Evolutionary conservation across 2,888 invertebrate species (phyloP), one percentile per base, ranked within the genome.

Genomic region (Ichneumoninae sp.): DNA sequence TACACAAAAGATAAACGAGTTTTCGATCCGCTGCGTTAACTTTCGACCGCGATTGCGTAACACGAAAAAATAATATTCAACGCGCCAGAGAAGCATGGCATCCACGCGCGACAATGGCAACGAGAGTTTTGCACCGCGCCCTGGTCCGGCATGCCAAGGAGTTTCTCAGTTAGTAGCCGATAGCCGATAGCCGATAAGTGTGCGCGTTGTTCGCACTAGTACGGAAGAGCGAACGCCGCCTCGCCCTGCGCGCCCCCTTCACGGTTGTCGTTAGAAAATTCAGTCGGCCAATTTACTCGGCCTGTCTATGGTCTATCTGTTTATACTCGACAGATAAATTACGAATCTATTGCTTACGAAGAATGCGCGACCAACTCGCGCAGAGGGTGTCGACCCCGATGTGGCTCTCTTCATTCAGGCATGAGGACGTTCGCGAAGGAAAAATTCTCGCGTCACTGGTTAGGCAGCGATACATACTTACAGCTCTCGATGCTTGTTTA

Each of bases 301-400:
- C 52, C 30, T 77, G 10, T 68, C 36, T n/a, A 6, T 16, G 13
- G 33, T 54, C 52, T 7, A 19, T 19, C 62, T n/a, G 62, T 16
- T 62, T 33, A 33, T 7, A 62, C n/a, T 1, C 30, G 30, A 40
- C 60, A 5, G 16, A 33, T n/a, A 62, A 62, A 30, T 30, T 33
- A 16, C 62, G 16, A 62, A 62, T 62, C 33, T 6, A 33, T 30
- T 26, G 16, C 62, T 5, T 1, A 5, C 6, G 16, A 62, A 30
- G 16, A 30, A 30, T 30, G 33, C 16, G 33, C 33, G n/a, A 16
- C 33, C n/a, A 62, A 62, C 57, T 10, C 57, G 57, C 26, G 26
- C 22, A 13, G 87, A 88, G 89, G 90, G 90, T 90, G 88, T 88
- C 84, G 91, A 89, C 89, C 89, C 86, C 88, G 80, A 88, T 89